Percentiles rank a stretch among this genome's conserved stretches.
phyloP scores from a whole-genome alignment of 1,140 invertebrate species.

The Zaprionus camerounensis region DNA sequence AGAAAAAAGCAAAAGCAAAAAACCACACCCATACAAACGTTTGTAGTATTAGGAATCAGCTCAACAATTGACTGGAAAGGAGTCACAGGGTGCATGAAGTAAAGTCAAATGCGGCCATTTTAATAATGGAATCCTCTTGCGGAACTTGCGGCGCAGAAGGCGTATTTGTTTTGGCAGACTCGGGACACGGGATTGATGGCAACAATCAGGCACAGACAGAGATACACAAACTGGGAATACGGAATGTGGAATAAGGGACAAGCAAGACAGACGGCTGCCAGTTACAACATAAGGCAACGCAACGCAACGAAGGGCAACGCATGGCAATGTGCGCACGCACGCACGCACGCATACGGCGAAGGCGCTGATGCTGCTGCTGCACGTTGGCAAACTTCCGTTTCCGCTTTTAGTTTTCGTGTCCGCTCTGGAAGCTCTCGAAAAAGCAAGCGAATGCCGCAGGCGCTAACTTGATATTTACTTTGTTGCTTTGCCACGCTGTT shows the following conservation, averaged over 20 bases:
- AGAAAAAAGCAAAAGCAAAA: slow-evolving; percentile 38
- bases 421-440: slow-evolving; percentile 45
- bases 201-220: slow-evolving; percentile 37
- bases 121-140: slow-evolving; percentile 35
- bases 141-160: neutral
- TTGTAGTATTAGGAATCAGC: neutral
- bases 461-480: slow-evolving; percentile 82
- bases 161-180: slow-evolving; percentile 31
- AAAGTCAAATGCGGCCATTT: slow-evolving; percentile 26
- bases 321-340: slow-evolving; percentile 51
- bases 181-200: slow-evolving; percentile 34
- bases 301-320: slow-evolving; percentile 17
- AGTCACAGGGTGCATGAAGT: neutral
- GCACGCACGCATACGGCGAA: slow-evolving; percentile 36
- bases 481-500: slow-evolving; percentile 66
- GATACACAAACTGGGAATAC: slow-evolving; percentile 18
- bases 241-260: neutral
- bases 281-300: slow-evolving; percentile 7
- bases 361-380: slow-evolving; percentile 24
- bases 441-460: slow-evolving; percentile 66
- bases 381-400: slow-evolving; percentile 77
- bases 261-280: slow-evolving; percentile 10
- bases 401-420: slow-evolving; percentile 76
- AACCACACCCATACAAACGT: neutral
- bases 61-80: neutral